A percentile compares a stretch with the other conserved stretches of the same genome.
Evolutionary conservation across 2,797 vertebrate genomes (phyloP).

Genomic region (Coreius guichenoti): DNA sequence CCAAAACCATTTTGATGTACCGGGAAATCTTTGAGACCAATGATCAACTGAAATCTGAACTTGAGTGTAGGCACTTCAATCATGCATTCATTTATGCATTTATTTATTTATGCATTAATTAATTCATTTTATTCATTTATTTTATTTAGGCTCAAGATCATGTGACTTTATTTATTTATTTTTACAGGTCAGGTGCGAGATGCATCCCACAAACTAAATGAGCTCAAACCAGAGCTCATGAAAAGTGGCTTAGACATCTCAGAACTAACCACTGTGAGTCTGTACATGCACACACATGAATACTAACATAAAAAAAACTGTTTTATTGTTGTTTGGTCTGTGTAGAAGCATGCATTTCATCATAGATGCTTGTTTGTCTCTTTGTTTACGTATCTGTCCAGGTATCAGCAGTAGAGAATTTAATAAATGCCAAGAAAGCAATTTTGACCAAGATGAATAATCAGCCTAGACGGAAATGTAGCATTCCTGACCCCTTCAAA

Average conservation of each 20-base stretch:
- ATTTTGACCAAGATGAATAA: conserved; percentile 72
- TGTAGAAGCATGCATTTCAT: neutral
- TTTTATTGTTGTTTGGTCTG: neutral
- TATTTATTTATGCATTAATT: neutral
- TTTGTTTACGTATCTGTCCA: conserved; percentile 66
- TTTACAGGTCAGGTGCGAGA: conserved; percentile 74
- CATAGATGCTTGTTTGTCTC: neutral
- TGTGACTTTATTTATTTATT: conserved; percentile 33
- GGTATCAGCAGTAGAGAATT: conserved; percentile 73
- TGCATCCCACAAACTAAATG: conserved; percentile 72
- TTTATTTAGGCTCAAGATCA: neutral
- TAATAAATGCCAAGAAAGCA: conserved; percentile 72
- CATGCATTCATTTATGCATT: neutral
- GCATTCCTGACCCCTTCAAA: conserved; percentile 75
- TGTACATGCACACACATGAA: neutral
- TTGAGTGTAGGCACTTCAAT: conserved; percentile 77
- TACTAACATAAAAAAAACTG: neutral
- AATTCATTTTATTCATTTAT: neutral
- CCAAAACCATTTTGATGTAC: conserved; percentile 70
- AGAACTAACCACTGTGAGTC: conserved; percentile 71
- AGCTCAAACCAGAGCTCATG: conserved; percentile 72
- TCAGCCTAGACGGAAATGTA: conserved; percentile 79
- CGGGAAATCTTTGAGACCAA: conserved; percentile 69
- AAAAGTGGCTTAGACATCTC: conserved; percentile 72
- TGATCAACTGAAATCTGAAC: conserved; percentile 71